Conservation (phyloP, 2,797 vertebrate species). For the Psittacula derbiana region DNA sequence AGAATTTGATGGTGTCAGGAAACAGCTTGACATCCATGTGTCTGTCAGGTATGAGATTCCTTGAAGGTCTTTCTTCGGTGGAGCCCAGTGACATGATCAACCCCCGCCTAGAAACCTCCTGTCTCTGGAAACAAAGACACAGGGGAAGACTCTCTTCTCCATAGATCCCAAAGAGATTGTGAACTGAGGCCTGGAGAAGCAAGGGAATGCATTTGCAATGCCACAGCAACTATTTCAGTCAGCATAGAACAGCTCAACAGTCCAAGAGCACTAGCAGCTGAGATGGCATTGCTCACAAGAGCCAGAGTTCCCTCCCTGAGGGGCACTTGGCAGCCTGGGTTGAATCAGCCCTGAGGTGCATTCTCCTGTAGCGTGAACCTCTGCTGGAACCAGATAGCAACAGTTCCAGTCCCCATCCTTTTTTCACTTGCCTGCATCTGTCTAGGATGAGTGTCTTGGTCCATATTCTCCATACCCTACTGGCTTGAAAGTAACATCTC, state of each 20-base stretch:
- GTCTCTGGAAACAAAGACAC: not conserved
- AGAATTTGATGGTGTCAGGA: not conserved
- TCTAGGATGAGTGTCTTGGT: not conserved
- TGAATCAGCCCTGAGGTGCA: not conserved
- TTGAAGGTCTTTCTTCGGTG: not conserved
- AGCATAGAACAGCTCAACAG: not conserved
- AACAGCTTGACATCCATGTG: not conserved
- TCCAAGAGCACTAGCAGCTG: not conserved
- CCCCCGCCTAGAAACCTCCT: not conserved
- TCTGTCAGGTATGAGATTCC: conserved; percentile 50
- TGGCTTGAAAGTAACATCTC: not conserved
- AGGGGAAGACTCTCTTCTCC: not conserved
- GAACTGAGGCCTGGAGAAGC: not conserved
- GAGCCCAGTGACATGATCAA: not conserved
- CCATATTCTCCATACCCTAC: not conserved
- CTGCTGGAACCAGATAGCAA: not conserved
- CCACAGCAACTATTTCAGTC: not conserved
- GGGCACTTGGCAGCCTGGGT: not conserved
- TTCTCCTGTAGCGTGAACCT: not conserved
- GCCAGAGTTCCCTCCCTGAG: not conserved
- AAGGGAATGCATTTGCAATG: not conserved
- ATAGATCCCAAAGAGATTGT: not conserved
- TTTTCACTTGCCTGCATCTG: not conserved
- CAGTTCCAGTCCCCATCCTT: not conserved
- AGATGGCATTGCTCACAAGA: not conserved